These are phyloP conservation scores for Calcarius ornatus DNA, from an alignment of 2,113 vertebrate species.

Conservation along the genomic window DNA sequence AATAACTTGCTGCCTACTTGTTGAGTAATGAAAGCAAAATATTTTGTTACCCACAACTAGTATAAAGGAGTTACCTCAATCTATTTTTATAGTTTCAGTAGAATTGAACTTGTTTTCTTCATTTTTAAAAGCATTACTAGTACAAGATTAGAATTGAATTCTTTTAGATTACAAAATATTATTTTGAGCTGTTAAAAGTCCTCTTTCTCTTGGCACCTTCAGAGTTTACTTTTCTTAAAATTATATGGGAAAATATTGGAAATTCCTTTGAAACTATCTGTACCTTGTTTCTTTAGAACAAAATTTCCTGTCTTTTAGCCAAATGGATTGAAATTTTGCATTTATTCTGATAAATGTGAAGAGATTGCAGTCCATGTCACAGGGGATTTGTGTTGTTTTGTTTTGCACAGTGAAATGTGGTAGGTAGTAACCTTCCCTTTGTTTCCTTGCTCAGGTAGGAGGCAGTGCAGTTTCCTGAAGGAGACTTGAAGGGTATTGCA, in stretches of 20 bases:
- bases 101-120: not conserved
- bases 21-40: not conserved
- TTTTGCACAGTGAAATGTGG: not conserved
- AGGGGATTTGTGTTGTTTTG: not conserved
- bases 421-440: not conserved
- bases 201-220: not conserved
- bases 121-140: not conserved
- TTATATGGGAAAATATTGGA: not conserved
- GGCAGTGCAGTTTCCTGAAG: not conserved
- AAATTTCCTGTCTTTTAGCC: not conserved
- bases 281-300: not conserved
- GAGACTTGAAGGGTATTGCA: not conserved
- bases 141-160: not conserved
- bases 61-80: not conserved
- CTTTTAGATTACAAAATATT: not conserved
- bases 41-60: not conserved
- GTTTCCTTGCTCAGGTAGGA: not conserved
- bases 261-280: not conserved
- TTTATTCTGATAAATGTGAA: not conserved
- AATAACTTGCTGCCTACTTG: not conserved
- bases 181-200: not conserved
- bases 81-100: not conserved
- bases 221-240: not conserved
- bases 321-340: not conserved
- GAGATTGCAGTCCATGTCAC: not conserved